Evolutionary conservation across 2,113 vertebrate genomes (phyloP), one percentile per base, ranked within the genome.

Genomic region (Cairina moschata): DNA sequence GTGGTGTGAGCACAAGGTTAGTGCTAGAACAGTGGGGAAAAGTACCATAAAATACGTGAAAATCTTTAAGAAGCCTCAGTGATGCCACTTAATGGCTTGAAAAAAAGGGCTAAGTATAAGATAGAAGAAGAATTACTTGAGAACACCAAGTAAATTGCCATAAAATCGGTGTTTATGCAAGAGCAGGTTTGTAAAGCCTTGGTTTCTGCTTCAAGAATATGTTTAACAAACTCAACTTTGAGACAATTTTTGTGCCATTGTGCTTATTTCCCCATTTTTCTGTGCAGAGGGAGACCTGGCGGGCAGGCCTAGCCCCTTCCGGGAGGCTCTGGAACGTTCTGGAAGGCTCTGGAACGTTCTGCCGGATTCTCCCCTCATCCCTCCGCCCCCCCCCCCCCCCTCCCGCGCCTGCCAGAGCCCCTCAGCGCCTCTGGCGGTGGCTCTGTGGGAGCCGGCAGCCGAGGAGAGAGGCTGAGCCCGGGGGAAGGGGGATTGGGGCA

Each of bases 351-450:
- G 50, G 23, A 25, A 50, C 11, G 23, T 50, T 23, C 50, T 11
- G 48, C 48, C 20, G 11, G 21, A 21, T 46, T 46, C 48, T 22
- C 21, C 40, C 40, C 40, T 40, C 12, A 40, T 46, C 48, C 21
- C 40, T 13, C 38, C 21, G 20, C 20, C 46, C 46, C 20, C 46
- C 20, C 10, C 21, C 48, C 11, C 6, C 48, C 22, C 5, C 22
- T 22, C 22, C 31, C 3, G 1, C 15, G 20, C 6, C 56, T 11
- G 0, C 0, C 16, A 9, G 16, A 42, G 16, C 59, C 20, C n/a
- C 31, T 68, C n/a, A 78, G 46, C 18, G 23, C 31, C 8, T 2
- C 1, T 3, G 20, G 26, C 32, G 26, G 11, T 5, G 13, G 20
- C 42, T 48, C 10, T 22, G 48, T 22, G 48, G 44, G 44, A 46